Evolutionary conservation across 1,140 invertebrate species (phyloP).

Genomic region (Oscheius sp.): DNA sequence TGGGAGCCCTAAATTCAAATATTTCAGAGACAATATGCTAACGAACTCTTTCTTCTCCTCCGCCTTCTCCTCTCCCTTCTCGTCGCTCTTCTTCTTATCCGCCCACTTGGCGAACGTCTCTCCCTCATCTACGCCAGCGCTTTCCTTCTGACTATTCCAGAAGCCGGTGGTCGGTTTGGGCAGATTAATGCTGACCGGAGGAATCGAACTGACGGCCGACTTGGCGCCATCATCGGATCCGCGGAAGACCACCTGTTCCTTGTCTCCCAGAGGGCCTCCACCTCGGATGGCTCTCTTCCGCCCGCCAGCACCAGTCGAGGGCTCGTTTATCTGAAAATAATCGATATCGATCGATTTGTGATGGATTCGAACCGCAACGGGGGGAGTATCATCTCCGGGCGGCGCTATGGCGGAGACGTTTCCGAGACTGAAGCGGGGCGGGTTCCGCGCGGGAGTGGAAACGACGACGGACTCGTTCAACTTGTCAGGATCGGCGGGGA

Average conservation of each 20-base stretch:
- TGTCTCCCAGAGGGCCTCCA: slow-evolving; percentile 5
- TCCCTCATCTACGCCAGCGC: not conserved
- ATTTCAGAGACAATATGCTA: too few relatives aligned
- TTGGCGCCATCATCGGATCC: not conserved
- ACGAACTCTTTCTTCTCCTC: too few relatives aligned
- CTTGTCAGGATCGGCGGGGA: not conserved
- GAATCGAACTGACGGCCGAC: not conserved
- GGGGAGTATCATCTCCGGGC: too few relatives aligned
- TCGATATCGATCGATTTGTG: too few relatives aligned
- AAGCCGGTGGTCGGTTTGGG: slow-evolving; percentile 17
- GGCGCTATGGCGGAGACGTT: too few relatives aligned
- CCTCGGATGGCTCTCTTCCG: slow-evolving; percentile 21
- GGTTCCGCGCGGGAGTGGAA: not conserved
- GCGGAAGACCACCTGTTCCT: slow-evolving; percentile 9
- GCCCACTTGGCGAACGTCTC: not conserved
- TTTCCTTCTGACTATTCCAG: slow-evolving; percentile 15
- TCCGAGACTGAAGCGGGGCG: slow-evolving; percentile 4
- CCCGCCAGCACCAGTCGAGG: not conserved
- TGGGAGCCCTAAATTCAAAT: too few relatives aligned
- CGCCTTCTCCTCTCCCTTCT: too few relatives aligned
- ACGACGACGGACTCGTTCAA: slow-evolving; percentile 9
- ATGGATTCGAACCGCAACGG: too few relatives aligned
- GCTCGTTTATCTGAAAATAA: too few relatives aligned
- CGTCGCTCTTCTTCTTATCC: too few relatives aligned
- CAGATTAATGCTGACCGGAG: slow-evolving; percentile 8